Evolutionary conservation across 2,888 invertebrate genomes (phyloP), one percentile per base, ranked within the genome.

Genomic region (Spisula subtruncata): DNA sequence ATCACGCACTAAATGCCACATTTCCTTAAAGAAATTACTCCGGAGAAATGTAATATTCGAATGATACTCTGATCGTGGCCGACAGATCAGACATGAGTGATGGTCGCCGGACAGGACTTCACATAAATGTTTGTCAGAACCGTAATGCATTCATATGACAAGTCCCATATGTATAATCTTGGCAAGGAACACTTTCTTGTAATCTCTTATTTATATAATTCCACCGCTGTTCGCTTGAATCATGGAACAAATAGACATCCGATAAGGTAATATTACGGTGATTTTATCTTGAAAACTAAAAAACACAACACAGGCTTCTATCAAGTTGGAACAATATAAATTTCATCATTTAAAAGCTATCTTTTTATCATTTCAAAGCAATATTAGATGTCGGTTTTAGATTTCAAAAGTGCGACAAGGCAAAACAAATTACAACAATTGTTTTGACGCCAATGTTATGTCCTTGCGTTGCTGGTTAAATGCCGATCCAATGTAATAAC

Each of bases 171-270:
- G 75, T 32, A 32, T 75, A 32, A 75, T 35, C 32, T 35, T 35
- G 75, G 16, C 75, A 32, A 32, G 16, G 18, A 75, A 75, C 25
- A 32, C 18, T 18, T 16, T 29, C 10, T 32, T 32, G 35, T 75
- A 32, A 75, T 75, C 75, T 32, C 35, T 35, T 75, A 75, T 75
- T 75, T 32, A 75, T 35, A 35, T 35, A 75, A 75, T 32, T 32
- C 35, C 12, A 32, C 10, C 32, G 18, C 32, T 32, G 6, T 75
- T 32, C 12, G 35, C 4, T 75, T 4, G 71, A 32, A 75, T 75
- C 18, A 16, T 75, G 32, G 16, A 35, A 32, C 29, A 75, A 75
- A 6, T 32, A 32, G 35, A 14, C 32, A 35, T 75, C 32, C 14
- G 29, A 75, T 35, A 75, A 12, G 10, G 16, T 14, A 51, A 12